These are phyloP conservation scores for Platysternon megacephalum DNA, from an alignment of 2,113 vertebrate genomes.

Conservation along the genomic window DNA sequence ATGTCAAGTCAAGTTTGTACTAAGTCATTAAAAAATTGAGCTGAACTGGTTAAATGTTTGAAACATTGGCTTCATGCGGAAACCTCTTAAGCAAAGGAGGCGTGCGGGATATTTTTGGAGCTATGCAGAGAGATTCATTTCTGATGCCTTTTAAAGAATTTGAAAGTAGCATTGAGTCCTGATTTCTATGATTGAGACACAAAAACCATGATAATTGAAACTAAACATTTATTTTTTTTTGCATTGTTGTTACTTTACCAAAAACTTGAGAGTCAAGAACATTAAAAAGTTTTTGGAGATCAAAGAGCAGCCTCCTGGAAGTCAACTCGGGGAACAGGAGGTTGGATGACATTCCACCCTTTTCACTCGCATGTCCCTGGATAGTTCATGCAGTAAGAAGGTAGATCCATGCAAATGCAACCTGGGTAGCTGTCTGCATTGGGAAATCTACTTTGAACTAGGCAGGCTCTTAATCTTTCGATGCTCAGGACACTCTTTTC, in stretches of 20 bases:
- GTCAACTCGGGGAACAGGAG: neutral
- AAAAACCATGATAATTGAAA: constrained; percentile 39
- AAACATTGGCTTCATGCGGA: neutral
- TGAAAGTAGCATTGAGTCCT: constrained; percentile 35
- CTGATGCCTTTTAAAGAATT: neutral
- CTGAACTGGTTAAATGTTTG: neutral
- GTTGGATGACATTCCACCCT: neutral
- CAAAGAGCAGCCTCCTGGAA: neutral
- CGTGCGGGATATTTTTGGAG: neutral
- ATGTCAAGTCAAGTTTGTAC: neutral
- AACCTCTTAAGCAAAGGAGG: neutral
- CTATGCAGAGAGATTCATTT: neutral
- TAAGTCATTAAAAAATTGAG: neutral
- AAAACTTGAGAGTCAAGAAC: rapidly evolving
- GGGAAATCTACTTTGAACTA: neutral
- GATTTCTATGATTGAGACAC: constrained; percentile 48
- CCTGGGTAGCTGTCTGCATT: neutral
- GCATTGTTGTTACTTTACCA: neutral
- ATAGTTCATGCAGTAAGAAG: rapidly evolving
- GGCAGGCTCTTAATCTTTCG: neutral
- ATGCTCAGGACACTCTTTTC: neutral
- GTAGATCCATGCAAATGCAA: neutral
- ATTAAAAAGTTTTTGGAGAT: constrained; percentile 8
- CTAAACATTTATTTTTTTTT: constrained; percentile 35
- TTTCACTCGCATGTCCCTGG: neutral